A percentile compares a stretch with the other conserved stretches of the same genome.
These are phyloP conservation scores for Mionectes olivaceus DNA, from an alignment of 2,797 vertebrate species.

Conservation along the genomic window DNA sequence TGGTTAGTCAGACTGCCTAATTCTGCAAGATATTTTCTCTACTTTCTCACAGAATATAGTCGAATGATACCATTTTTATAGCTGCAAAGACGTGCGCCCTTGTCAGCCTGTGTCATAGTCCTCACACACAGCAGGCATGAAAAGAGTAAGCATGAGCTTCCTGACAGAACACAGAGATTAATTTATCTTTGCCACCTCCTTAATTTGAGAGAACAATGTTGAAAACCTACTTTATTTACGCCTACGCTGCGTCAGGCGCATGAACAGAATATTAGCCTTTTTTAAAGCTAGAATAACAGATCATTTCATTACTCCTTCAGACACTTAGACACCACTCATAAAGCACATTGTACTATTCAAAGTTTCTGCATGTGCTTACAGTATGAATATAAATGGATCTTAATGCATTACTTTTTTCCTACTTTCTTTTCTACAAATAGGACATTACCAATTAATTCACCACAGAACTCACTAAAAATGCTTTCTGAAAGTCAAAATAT, in stretches of 20 bases:
- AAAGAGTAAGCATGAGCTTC: slow-evolving; percentile 50
- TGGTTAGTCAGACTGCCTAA: background rate
- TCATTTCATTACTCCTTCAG: slow-evolving; percentile 70
- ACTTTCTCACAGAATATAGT: background rate
- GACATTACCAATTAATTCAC: background rate
- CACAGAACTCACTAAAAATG: background rate
- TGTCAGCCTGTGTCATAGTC: slow-evolving; percentile 4
- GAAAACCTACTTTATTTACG: slow-evolving; percentile 66
- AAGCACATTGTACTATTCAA: slow-evolving; percentile 46
- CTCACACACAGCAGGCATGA: background rate
- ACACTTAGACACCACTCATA: slow-evolving; percentile 66
- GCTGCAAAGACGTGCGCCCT: background rate
- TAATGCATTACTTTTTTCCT: background rate
- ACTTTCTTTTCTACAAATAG: background rate
- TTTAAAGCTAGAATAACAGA: slow-evolving; percentile 64
- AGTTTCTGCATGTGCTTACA: slow-evolving; percentile 44
- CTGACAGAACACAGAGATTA: slow-evolving; percentile 62
- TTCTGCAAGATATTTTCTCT: background rate
- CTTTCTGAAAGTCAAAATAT: background rate
- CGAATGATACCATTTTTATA: background rate
- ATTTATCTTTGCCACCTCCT: slow-evolving; percentile 61
- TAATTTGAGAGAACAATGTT: slow-evolving; percentile 65
- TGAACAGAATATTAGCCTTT: slow-evolving; percentile 63
- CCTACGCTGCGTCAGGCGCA: slow-evolving; percentile 57
- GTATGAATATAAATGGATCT: slow-evolving; percentile 39